A percentile compares a stretch with the other conserved stretches of the same genome.
Conservation (phyloP, 2,888 invertebrate genomes). For the Osmoderma eremita region DNA sequence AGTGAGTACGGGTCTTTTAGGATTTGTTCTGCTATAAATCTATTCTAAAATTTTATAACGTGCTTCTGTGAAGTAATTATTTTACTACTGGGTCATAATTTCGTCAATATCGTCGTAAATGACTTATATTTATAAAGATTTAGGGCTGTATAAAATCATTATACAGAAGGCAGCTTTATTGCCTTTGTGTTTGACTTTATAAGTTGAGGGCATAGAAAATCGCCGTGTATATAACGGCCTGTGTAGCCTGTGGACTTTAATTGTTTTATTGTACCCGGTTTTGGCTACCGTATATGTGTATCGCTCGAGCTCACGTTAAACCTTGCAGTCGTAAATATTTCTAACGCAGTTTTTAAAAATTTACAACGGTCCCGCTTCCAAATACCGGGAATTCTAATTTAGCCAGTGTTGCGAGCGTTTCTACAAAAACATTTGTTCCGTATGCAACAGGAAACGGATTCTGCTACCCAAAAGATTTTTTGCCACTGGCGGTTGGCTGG, state of each 20-base stretch:
- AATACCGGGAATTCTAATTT: slow-evolving; percentile 35
- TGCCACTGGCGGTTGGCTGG: background rate
- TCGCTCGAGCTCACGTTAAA: slow-evolving; percentile 35
- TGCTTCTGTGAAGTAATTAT: slow-evolving; percentile 46
- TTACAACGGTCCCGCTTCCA: slow-evolving; percentile 31
- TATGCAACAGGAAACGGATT: slow-evolving; percentile 24
- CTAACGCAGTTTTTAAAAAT: slow-evolving; percentile 37
- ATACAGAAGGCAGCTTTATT: slow-evolving; percentile 47
- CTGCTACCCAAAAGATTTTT: background rate
- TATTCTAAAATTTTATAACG: slow-evolving; percentile 38
- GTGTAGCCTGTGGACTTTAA: slow-evolving; percentile 42
- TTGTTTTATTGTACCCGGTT: slow-evolving; percentile 47
- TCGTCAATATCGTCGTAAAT: slow-evolving; percentile 49
- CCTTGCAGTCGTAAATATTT: slow-evolving; percentile 38
- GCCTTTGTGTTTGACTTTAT: slow-evolving; percentile 42
- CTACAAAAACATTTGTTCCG: slow-evolving; percentile 31
- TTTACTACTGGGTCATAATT: slow-evolving; percentile 51
- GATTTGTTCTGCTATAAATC: slow-evolving; percentile 37
- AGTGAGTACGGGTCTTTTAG: slow-evolving; percentile 36
- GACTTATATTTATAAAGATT: slow-evolving; percentile 50
- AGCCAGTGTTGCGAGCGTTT: slow-evolving; percentile 17
- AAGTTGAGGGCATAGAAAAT: slow-evolving; percentile 38
- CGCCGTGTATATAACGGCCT: slow-evolving; percentile 22
- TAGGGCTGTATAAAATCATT: slow-evolving; percentile 49
- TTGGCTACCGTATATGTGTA: slow-evolving; percentile 45